A percentile compares a stretch with the other conserved stretches of the same genome.
These are phyloP conservation scores for Castor canadensis DNA, from an alignment of 2,113 vertebrate genomes.

Conservation along the genomic window DNA sequence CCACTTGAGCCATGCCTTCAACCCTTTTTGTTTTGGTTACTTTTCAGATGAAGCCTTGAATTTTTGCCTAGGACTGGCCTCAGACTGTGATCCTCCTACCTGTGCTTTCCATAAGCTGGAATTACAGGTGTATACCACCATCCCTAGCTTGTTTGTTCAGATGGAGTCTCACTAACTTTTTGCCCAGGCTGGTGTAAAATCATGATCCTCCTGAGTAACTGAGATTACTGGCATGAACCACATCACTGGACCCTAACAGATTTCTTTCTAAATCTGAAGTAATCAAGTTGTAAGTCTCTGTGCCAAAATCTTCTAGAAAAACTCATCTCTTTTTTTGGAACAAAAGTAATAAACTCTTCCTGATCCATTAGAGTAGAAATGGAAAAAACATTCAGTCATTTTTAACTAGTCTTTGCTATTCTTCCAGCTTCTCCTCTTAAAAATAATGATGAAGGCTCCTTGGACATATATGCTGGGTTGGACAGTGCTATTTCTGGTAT, in stretches of 20 bases:
- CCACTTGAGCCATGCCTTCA: too few relatives aligned
- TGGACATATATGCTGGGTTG: constrained; percentile 97
- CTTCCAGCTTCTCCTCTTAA: constrained; percentile 84
- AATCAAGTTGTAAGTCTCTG: neutral
- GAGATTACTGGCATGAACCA: too few relatives aligned
- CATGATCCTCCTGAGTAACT: too few relatives aligned
- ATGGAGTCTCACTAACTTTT: too few relatives aligned
- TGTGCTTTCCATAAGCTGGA: too few relatives aligned
- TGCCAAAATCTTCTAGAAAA: constrained; percentile 22
- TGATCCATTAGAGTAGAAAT: neutral
- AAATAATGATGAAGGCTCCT: constrained; percentile 90
- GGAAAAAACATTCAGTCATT: neutral
- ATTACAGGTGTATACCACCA: neutral
- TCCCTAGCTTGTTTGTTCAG: neutral
- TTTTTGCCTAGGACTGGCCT: too few relatives aligned
- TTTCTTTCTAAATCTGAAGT: neutral
- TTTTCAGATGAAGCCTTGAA: too few relatives aligned
- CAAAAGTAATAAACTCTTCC: neutral
- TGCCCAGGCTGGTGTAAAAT: too few relatives aligned
- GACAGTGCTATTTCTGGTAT: constrained; percentile 84
- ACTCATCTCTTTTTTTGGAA: neutral
- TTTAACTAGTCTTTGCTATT: constrained; percentile 56
- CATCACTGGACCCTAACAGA: too few relatives aligned
- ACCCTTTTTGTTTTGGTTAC: too few relatives aligned
- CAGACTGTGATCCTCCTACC: too few relatives aligned